These are phyloP conservation scores for Heliconius melpomene DNA, from an alignment of 1,140 invertebrate species.

Conservation along the genomic window DNA sequence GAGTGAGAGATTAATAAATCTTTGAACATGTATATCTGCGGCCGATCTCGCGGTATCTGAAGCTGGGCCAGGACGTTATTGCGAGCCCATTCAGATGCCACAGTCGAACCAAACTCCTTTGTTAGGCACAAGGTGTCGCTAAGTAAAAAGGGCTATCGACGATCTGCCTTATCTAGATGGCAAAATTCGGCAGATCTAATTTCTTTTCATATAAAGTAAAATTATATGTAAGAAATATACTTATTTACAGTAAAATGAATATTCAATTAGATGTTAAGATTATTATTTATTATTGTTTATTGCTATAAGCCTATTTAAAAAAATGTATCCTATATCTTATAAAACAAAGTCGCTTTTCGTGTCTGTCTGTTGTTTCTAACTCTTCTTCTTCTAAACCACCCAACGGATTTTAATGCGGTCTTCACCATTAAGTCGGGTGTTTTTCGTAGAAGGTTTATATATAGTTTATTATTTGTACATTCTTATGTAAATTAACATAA, in stretches of 20 bases:
- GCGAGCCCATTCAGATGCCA: slow-evolving; percentile 78
- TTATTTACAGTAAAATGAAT: background rate
- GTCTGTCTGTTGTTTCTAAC: too few species aligned
- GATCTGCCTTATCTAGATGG: slow-evolving; percentile 49
- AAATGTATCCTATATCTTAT: too few species aligned
- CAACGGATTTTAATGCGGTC: too few species aligned
- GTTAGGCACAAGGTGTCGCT: slow-evolving; percentile 39
- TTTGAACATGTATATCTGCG: slow-evolving; percentile 75
- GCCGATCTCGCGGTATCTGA: slow-evolving; percentile 75
- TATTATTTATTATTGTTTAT: too few species aligned
- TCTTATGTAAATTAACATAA: too few species aligned
- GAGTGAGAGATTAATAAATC: slow-evolving; percentile 80
- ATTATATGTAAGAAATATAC: background rate
- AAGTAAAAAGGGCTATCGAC: background rate
- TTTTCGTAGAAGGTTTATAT: too few species aligned
- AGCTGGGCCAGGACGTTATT: slow-evolving; percentile 71
- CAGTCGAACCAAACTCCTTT: slow-evolving; percentile 74
- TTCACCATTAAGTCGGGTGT: too few species aligned
- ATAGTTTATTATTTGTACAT: too few species aligned
- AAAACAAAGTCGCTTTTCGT: too few species aligned
- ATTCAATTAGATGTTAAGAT: too few species aligned
- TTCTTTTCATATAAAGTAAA: slow-evolving; percentile 45
- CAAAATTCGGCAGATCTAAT: slow-evolving; percentile 68
- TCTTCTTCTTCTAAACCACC: too few species aligned
- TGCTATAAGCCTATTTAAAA: too few species aligned